phyloP scores from a whole-genome alignment of 2,797 vertebrate species.

The Nyctalus aviator region DNA sequence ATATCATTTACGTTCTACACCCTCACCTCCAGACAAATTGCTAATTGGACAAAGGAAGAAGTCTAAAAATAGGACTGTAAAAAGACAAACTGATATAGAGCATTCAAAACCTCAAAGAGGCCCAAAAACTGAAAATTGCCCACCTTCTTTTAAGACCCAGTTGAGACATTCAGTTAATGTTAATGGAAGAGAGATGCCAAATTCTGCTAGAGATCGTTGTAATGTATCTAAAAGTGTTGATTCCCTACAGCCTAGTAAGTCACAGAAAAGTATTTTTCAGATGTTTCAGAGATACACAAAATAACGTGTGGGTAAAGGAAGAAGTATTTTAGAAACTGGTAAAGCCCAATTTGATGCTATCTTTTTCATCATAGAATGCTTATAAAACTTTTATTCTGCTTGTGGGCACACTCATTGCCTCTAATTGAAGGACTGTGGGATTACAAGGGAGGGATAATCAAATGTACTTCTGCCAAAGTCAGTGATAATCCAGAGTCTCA shows the following conservation, averaged over 20 bases:
- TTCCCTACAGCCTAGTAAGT: constrained; percentile 81
- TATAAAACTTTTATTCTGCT: neutral
- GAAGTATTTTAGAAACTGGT: neutral
- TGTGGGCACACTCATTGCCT: neutral
- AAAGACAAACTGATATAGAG: constrained; percentile 66
- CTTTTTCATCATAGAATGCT: neutral
- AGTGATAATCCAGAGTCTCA: neutral
- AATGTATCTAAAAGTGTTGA: constrained; percentile 74
- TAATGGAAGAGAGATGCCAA: constrained; percentile 79
- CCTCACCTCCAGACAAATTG: constrained; percentile 56
- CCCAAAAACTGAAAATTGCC: constrained; percentile 83
- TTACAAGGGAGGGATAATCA: neutral
- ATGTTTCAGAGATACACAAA: constrained; percentile 87
- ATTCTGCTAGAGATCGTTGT: constrained; percentile 80
- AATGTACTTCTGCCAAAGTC: constrained; percentile 10
- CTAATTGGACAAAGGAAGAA: constrained; percentile 66
- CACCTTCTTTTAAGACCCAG: constrained; percentile 72
- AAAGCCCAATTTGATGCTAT: constrained; percentile 11
- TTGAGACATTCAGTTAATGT: constrained; percentile 70
- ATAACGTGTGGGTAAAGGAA: constrained; percentile 62
- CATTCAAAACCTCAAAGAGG: constrained; percentile 67
- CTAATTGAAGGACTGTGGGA: neutral
- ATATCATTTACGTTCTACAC: constrained; percentile 89
- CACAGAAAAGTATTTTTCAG: constrained; percentile 88
- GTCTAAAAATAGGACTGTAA: constrained; percentile 58